Percentiles rank a stretch among this genome's conserved stretches.
phyloP scores from a whole-genome alignment of 2,888 invertebrate species.

The Trileptium ribeirensis region DNA sequence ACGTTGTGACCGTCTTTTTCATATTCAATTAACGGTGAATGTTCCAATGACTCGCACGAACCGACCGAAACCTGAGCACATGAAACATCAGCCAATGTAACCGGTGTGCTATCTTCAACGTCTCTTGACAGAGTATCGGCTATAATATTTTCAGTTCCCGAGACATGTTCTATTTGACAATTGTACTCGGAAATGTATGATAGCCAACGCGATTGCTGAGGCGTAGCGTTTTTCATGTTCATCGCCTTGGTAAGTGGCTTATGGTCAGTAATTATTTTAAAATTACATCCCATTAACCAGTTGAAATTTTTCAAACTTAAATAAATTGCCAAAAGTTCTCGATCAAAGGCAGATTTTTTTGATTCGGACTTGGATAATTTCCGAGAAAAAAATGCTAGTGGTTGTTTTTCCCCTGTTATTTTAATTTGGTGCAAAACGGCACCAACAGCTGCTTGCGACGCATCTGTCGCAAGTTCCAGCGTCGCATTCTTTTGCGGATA shows the following conservation, averaged over 20 bases:
- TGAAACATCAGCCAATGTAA: background rate
- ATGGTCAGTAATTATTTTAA: conserved; percentile 10
- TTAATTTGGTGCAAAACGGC: conserved; percentile 11
- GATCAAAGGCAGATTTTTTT: background rate
- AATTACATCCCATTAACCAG: conserved; percentile 1
- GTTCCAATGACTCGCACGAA: background rate
- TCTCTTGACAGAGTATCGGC: conserved; percentile 10
- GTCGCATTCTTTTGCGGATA: background rate
- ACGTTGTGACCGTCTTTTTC: background rate
- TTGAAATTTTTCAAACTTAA: conserved; percentile 5
- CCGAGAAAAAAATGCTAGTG: conserved; percentile 11
- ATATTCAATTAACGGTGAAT: background rate
- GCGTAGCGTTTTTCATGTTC: conserved; percentile 7
- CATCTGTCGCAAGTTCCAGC: conserved; percentile 12
- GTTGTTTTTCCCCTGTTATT: background rate
- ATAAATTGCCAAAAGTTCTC: background rate
- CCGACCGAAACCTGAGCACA: background rate
- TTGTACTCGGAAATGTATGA: conserved; percentile 8
- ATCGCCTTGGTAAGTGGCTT: conserved; percentile 8
- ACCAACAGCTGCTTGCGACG: conserved; percentile 10
- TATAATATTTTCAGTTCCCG: background rate
- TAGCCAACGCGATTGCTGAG: conserved; percentile 15
- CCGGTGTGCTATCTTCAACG: background rate
- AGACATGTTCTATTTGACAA: conserved; percentile 3
- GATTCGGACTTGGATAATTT: background rate